Percentiles rank a stretch among this genome's conserved stretches.
phyloP scores from a whole-genome alignment of 2,113 vertebrate genomes.

The Bufo gargarizans region DNA sequence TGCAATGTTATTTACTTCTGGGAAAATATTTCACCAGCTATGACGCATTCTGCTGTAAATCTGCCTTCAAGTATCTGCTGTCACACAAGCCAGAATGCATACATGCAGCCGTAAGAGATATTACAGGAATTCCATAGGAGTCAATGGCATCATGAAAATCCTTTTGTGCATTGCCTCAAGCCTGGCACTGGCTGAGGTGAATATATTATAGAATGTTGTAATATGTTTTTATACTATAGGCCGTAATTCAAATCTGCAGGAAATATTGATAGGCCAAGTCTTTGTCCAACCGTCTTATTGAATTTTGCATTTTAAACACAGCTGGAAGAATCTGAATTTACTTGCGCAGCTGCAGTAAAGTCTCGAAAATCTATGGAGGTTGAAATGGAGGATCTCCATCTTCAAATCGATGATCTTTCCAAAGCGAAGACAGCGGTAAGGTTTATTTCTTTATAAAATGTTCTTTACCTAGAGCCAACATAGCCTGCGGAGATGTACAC shows the following conservation, averaged over 20 bases:
- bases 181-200: background rate
- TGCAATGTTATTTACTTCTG: conserved; percentile 44
- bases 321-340: conserved; percentile 98
- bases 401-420: conserved; percentile 94
- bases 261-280: background rate
- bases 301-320: conserved; percentile 63
- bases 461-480: conserved; percentile 25
- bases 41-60: conserved; percentile 22
- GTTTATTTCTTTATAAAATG: conserved; percentile 11
- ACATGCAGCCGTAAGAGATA: background rate
- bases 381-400: conserved; percentile 95
- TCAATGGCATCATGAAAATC: background rate
- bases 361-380: conserved; percentile 96
- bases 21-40: conserved; percentile 34
- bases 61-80: conserved; percentile 35
- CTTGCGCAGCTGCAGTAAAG: conserved; percentile 90
- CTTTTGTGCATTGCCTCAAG: background rate
- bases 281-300: background rate
- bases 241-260: background rate
- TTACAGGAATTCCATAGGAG: background rate
- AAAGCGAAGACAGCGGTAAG: conserved; percentile 90
- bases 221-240: background rate
- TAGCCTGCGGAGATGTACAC: background rate
- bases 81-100: conserved; percentile 2
- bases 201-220: background rate